phyloP scores from a whole-genome alignment of 2,888 invertebrate genomes.

The Harpalus rubripes region DNA sequence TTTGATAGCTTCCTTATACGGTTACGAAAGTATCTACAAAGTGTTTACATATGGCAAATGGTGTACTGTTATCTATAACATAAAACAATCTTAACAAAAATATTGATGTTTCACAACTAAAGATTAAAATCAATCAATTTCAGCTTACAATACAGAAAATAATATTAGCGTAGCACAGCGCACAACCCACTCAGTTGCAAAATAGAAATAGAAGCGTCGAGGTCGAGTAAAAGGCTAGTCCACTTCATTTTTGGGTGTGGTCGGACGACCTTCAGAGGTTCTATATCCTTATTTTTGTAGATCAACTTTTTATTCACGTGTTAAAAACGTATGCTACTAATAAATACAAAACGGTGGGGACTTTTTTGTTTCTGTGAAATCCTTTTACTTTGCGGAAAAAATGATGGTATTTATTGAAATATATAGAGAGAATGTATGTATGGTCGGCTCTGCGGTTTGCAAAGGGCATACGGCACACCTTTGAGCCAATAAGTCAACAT shows the following conservation, averaged over 20 bases:
- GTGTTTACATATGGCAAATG: constrained; percentile 8
- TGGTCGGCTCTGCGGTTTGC: not conserved
- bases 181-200: constrained; percentile 49
- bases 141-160: not conserved
- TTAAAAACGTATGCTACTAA: constrained; percentile 39
- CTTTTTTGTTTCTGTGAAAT: constrained; percentile 27
- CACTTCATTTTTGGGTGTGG: constrained; percentile 52
- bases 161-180: constrained; percentile 25
- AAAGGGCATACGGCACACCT: constrained; percentile 26
- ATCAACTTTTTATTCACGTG: constrained; percentile 30
- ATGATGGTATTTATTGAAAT: constrained; percentile 37
- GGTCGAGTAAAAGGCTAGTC: constrained; percentile 56
- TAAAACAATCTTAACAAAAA: constrained; percentile 28
- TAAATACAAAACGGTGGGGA: not conserved
- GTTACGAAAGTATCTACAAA: not conserved
- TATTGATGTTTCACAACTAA: constrained; percentile 9
- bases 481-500: constrained; percentile 9
- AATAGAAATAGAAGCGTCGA: constrained; percentile 37
- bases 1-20: not conserved
- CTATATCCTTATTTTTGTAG: constrained; percentile 56
- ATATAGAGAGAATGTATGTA: constrained; percentile 12
- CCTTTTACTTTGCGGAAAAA: constrained; percentile 17
- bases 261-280: constrained; percentile 33
- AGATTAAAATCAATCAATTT: constrained; percentile 50
- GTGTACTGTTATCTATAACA: constrained; percentile 1